These are phyloP conservation scores for Helostoma temminkii DNA, from an alignment of 2,797 vertebrate species.

Conservation along the genomic window DNA sequence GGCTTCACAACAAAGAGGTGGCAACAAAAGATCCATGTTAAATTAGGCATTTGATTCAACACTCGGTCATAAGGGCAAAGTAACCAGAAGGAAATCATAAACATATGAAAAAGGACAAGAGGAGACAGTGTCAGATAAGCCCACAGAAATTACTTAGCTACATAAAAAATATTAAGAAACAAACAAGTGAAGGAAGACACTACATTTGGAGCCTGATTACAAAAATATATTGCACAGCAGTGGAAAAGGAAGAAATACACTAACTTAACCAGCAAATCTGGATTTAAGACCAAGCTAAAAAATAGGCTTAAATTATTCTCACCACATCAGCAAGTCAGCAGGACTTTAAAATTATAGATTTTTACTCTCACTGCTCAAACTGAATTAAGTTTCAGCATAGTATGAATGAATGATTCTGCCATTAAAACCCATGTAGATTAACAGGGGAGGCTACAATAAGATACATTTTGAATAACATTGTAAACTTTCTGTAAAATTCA, in stretches of 20 bases:
- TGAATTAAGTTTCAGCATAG: slow-evolving; percentile 5
- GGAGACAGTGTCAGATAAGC: slow-evolving; percentile 30
- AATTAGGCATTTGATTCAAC: slow-evolving; percentile 87
- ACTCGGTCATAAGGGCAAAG: slow-evolving; percentile 82
- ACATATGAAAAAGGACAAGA: slow-evolving; percentile 61
- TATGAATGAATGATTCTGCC: background rate
- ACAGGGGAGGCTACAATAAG: background rate
- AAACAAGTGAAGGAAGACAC: background rate
- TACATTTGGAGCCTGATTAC: background rate
- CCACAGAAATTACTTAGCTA: slow-evolving; percentile 12
- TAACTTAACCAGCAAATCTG: background rate
- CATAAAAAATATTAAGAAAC: background rate
- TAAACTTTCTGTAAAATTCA: background rate
- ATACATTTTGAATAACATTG: background rate
- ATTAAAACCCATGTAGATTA: slow-evolving; percentile 4
- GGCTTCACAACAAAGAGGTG: slow-evolving; percentile 74
- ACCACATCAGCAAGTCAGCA: slow-evolving; percentile 9
- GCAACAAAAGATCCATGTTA: slow-evolving; percentile 84
- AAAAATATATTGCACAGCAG: background rate
- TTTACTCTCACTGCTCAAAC: background rate
- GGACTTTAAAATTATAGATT: slow-evolving; percentile 20
- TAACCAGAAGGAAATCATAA: slow-evolving; percentile 74
- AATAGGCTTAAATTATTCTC: slow-evolving; percentile 16
- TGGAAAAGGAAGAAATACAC: slow-evolving; percentile 1
- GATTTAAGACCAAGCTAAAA: slow-evolving; percentile 9